phyloP scores from a whole-genome alignment of 2,888 invertebrate genomes.

The Geotrupes spiniger region DNA sequence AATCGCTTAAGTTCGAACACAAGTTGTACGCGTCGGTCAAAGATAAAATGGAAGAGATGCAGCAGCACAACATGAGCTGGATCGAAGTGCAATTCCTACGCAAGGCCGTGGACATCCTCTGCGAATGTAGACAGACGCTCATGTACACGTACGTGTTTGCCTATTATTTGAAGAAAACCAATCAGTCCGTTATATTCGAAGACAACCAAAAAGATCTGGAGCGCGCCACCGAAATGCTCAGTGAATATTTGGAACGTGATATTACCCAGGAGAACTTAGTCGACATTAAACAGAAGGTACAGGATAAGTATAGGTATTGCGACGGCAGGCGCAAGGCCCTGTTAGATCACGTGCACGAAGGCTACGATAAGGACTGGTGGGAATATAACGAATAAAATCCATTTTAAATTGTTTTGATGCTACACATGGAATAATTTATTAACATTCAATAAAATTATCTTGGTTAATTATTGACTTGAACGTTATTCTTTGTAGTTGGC shows the following conservation, averaged over 20 bases:
- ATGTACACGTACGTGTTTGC: slow-evolving; percentile 99
- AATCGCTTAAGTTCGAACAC: slow-evolving; percentile 95
- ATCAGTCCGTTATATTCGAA: slow-evolving; percentile 98
- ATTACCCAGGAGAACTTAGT: slow-evolving; percentile 96
- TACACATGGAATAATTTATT: slow-evolving; percentile 15
- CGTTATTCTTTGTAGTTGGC: too few relatives aligned
- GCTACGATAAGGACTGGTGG: slow-evolving; percentile 99
- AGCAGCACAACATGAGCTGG: slow-evolving; percentile 99
- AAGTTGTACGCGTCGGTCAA: slow-evolving; percentile 95
- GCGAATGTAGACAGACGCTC: slow-evolving; percentile 94
- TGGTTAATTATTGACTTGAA: not conserved
- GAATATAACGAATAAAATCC: slow-evolving; percentile 57
- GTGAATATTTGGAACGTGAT: slow-evolving; percentile 96
- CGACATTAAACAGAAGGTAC: slow-evolving; percentile 98
- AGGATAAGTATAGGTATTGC: slow-evolving; percentile 98
- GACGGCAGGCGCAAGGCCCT: slow-evolving; percentile 94
- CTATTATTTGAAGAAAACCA: slow-evolving; percentile 96
- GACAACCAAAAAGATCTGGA: slow-evolving; percentile 98
- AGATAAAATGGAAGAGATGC: slow-evolving; percentile 99
- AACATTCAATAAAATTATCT: slow-evolving; percentile 19
- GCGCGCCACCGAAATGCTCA: slow-evolving; percentile 96
- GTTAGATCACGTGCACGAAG: slow-evolving; percentile 97
- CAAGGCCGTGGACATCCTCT: slow-evolving; percentile 95
- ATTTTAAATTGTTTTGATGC: slow-evolving; percentile 21
- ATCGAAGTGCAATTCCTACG: slow-evolving; percentile 99